Conservation (phyloP, 2,888 invertebrate genomes). For the Dyspetes luteomarginatus region DNA sequence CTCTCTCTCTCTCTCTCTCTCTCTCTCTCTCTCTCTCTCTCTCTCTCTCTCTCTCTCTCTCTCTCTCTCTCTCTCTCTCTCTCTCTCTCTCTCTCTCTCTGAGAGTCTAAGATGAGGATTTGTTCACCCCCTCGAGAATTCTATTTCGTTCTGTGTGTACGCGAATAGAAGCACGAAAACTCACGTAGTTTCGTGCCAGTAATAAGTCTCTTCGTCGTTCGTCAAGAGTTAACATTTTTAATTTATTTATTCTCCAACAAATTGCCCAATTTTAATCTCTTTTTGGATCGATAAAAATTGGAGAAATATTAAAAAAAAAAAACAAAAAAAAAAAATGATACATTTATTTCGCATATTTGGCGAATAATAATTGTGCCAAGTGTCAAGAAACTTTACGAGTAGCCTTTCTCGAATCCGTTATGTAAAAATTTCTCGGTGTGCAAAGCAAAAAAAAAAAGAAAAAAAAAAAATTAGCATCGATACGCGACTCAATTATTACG, state of each 20-base stretch:
- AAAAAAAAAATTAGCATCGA: conserved; percentile 51
- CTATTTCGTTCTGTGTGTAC: conserved; percentile 56
- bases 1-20: no score
- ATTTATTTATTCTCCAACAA: conserved; percentile 14
- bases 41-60: no score
- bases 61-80: no score
- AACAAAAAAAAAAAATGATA: not conserved
- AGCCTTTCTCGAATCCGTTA: no score
- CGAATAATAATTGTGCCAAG: not conserved
- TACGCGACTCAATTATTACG: conserved; percentile 48
- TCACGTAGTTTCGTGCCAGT: conserved; percentile 65
- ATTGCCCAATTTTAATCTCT: no score
- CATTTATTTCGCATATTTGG: not conserved
- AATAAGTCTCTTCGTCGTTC: conserved; percentile 56
- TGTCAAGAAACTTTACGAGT: no score
- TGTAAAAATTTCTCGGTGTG: no score
- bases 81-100: conserved; percentile 4
- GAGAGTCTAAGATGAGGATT: no score
- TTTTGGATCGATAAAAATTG: no score
- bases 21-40: no score
- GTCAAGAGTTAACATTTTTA: conserved; percentile 43
- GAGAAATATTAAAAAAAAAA: not conserved
- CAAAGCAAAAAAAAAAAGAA: not conserved
- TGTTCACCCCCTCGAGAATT: not conserved
- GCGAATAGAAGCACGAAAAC: conserved; percentile 74